Evolutionary conservation across 2,888 invertebrate species (phyloP).

Genomic region (Mythimna vitellina): DNA sequence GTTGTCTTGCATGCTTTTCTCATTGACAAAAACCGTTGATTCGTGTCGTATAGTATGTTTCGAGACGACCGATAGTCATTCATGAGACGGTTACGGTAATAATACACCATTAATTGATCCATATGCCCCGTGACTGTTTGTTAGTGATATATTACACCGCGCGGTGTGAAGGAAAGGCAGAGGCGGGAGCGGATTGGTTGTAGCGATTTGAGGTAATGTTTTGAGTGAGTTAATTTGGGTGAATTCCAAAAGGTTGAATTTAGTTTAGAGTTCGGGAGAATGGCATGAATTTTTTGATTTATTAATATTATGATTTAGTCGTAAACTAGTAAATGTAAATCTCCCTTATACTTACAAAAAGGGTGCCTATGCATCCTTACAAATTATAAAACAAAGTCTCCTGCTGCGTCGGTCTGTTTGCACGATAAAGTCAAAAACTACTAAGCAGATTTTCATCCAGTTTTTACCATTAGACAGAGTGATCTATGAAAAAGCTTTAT

Average conservation of each 20-base stretch:
- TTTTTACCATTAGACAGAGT: too few relatives aligned
- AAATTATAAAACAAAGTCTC: too few relatives aligned
- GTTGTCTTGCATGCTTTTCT: not conserved
- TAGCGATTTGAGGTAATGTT: not conserved
- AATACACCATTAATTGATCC: constrained; percentile 75
- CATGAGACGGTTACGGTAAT: constrained; percentile 66
- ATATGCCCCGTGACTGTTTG: constrained; percentile 56
- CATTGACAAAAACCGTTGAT: constrained; percentile 38
- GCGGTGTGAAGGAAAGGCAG: constrained; percentile 49
- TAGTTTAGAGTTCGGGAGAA: too few relatives aligned
- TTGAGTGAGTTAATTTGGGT: too few relatives aligned
- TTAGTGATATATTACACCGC: constrained; percentile 74
- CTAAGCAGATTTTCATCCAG: too few relatives aligned
- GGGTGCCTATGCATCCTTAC: not conserved
- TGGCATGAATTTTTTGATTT: not conserved
- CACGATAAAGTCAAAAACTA: too few relatives aligned
- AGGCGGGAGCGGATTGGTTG: constrained; percentile 12
- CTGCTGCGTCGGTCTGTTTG: too few relatives aligned
- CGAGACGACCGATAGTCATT: constrained; percentile 52
- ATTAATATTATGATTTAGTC: not conserved
- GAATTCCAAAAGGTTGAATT: too few relatives aligned
- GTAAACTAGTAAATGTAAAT: not conserved
- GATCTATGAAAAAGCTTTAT: too few relatives aligned
- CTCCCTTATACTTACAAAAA: too few relatives aligned
- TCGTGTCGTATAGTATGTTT: constrained; percentile 35